Evolutionary conservation across 2,113 vertebrate genomes (phyloP).

Genomic region (Stegastes partitus): DNA sequence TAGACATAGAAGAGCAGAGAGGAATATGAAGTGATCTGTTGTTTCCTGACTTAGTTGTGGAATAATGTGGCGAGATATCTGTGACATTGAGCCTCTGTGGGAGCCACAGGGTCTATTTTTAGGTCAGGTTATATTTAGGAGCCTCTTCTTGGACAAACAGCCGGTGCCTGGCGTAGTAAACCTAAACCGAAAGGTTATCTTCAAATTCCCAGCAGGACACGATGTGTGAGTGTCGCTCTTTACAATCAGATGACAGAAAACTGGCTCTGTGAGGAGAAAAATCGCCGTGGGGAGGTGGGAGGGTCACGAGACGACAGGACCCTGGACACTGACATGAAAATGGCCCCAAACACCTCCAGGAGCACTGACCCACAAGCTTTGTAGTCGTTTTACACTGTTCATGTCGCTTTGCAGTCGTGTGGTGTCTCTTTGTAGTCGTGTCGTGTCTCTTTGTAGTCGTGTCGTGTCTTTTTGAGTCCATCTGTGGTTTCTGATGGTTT

Average conservation of each 20-base stretch:
- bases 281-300: background rate
- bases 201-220: background rate
- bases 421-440: too few species aligned
- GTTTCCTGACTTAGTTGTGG: background rate
- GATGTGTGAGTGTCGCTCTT: background rate
- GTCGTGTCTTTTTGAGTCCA: too few species aligned
- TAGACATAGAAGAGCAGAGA: background rate
- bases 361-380: background rate
- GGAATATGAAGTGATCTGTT: background rate
- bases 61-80: constrained; percentile 1
- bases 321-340: background rate
- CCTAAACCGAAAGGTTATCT: constrained; percentile 41
- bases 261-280: background rate
- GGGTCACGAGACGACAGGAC: background rate
- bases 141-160: constrained; percentile 50
- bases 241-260: background rate
- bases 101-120: constrained; percentile 58
- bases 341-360: background rate
- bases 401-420: background rate
- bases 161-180: constrained; percentile 28
- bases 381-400: too few species aligned
- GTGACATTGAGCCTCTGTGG: constrained; percentile 44
- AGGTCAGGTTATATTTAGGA: constrained; percentile 79
- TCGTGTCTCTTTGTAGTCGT: background rate
- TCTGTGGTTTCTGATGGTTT: too few species aligned